Evolutionary conservation across 2,113 vertebrate species (phyloP), one percentile per base, ranked within the genome.

Genomic region (Poeciliopsis occidentalis): DNA sequence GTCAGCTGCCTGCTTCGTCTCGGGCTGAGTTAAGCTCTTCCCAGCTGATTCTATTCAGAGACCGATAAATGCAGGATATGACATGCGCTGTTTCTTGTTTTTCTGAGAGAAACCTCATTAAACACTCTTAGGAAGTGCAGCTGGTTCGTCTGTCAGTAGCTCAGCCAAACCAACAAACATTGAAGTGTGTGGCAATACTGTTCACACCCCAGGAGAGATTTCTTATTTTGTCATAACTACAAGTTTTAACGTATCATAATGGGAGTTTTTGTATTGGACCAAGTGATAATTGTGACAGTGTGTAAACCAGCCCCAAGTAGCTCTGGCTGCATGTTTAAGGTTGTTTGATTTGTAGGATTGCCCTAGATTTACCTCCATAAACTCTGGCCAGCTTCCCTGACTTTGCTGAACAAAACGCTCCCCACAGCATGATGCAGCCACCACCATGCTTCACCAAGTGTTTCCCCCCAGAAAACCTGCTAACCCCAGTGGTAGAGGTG

Each of bases 1-100:
- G 71, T 83, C 85, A 68, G 80, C 76, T 83, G 84, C 78, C 81
- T 30, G 4, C 68, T 79, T 82, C 74, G 65, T 62, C 7, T 3
- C 57, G 66, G 60, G 12, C 63, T 5, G 47, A 8, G 47, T 60
- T 30, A 32, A 67, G 19, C 26, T 15, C 31, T 5, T 3, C 67
- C 22, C 78, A 67, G 60, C 72, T n/a, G 71, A 82, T 72, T 37
- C 1, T n/a, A 26, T 71, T 47, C 27, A 64, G 3, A 39, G 57
- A 57, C 68, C 57, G 41, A 39, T n/a, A 71, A 60, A 64, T 41
- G 29, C 30, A 66, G 60, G 32, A 31, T 26, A 57, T 57, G 24
- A 24, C 17, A n/a, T 2, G 0, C 22, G 7, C 17, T 1, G 19
- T 32, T 64, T 64, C 12, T 12, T 47, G 13, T 12, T 62, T 41